Evolutionary conservation across 37 sponge, comb jelly and placozoan species (phyloP).

Genomic region (Crambe crambe): DNA sequence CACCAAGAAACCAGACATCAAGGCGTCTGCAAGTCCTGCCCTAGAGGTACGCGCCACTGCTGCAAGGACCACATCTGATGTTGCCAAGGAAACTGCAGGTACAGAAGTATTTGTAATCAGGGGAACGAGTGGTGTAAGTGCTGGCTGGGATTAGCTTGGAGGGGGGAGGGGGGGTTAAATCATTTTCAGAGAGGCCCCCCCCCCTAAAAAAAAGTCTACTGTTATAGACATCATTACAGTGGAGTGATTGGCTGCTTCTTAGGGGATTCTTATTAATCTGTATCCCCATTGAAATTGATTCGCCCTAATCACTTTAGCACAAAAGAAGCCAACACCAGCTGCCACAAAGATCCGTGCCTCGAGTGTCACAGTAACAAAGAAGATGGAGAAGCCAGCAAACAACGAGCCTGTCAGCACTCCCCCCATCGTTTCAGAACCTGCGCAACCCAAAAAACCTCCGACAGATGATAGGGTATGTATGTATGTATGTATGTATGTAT

Average conservation of each 20-base stretch:
- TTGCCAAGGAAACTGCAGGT: neutral
- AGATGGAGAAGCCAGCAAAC: neutral
- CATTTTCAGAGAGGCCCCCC: too few relatives aligned
- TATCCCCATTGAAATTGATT: neutral
- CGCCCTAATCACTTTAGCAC: neutral
- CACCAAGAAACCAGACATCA: neutral
- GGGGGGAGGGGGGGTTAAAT: conserved; percentile 3
- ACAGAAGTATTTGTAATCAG: neutral
- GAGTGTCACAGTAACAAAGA: neutral
- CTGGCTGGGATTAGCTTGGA: neutral
- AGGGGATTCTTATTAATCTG: too few relatives aligned
- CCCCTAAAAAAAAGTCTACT: too few relatives aligned
- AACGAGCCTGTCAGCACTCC: neutral
- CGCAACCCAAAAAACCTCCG: too few relatives aligned
- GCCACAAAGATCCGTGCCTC: neutral
- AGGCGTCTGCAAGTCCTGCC: neutral
- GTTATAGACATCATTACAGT: too few relatives aligned
- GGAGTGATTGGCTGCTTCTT: too few relatives aligned
- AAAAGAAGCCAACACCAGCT: neutral
- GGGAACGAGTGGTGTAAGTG: neutral
- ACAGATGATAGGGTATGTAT: too few relatives aligned
- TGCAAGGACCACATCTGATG: neutral
- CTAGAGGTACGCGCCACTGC: neutral
- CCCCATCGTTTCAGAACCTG: too few relatives aligned
- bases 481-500: conserved; percentile 42